Evolutionary conservation across 2,797 vertebrate species (phyloP).

Genomic region (Acanthurus leucopareius): DNA sequence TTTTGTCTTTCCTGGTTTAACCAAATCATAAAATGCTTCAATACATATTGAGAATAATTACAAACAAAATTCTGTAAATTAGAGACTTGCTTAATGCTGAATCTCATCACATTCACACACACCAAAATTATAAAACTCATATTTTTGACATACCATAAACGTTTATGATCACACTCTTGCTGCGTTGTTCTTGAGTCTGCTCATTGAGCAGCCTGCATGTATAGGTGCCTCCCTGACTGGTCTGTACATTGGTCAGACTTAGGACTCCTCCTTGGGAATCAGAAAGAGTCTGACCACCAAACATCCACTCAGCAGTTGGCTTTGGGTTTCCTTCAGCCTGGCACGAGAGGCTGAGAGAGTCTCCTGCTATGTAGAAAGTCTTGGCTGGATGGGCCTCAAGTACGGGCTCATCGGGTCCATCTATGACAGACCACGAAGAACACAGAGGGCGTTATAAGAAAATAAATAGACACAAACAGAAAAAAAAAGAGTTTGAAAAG

Average conservation of each 20-base stretch:
- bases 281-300: conserved; percentile 67
- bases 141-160: conserved; percentile 80
- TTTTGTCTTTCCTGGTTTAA: neutral
- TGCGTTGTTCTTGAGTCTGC: conserved; percentile 53
- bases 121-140: neutral
- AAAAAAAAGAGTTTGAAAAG: neutral
- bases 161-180: conserved; percentile 69
- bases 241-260: conserved; percentile 72
- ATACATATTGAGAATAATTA: neutral
- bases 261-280: conserved; percentile 71
- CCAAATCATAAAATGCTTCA: neutral
- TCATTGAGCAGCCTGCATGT: conserved; percentile 82
- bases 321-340: conserved; percentile 80
- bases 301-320: conserved; percentile 82
- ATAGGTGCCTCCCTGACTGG: conserved; percentile 85
- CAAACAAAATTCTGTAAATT: neutral
- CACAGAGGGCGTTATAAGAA: neutral
- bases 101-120: neutral
- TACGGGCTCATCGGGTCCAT: conserved; percentile 86
- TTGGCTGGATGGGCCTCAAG: conserved; percentile 67
- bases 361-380: conserved; percentile 72
- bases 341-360: conserved; percentile 81
- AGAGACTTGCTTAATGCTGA: neutral
- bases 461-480: neutral
- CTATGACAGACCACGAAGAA: conserved; percentile 68